Base-by-base conservation (phyloP, 2,113 vertebrate species). In the Sturnus vulgaris region DNA sequence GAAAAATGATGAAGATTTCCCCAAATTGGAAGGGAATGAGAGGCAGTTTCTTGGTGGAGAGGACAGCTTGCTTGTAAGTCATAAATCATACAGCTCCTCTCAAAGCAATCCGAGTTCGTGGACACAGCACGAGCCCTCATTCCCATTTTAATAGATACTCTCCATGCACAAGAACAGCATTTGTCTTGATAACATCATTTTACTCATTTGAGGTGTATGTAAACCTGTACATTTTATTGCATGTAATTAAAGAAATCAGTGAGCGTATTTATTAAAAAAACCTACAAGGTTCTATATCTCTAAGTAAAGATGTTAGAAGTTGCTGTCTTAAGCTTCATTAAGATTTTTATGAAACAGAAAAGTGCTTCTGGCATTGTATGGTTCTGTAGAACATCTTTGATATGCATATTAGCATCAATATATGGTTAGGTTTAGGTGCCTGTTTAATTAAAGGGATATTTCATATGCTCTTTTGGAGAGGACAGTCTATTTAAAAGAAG, bases 311-410 rank as follows among this genome's bases (percentile, higher is more conserved):
- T 88, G 42, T 80, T 88, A 53, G 33, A 90, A 88, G 68, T 40
- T 77, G 75, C 59, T 64, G 42, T 9, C 92, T 94, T 90, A 95
- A 94, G 83, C 79, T 94, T 96, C 79, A 90, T 93, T 95, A 93
- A 83, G 70, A 70, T 86, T 92, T 95, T 81, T 95, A 71, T 94
- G 92, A 69, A 76, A 91, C 88, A 85, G 30, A 76, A 73, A 76
- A 82, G 33, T 75, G 90, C 87, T 94, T 82, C 82, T 88, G 87
- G 92, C 76, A 81, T 92, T 86, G 70, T 68, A 46, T n/a, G 30
- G 24, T 53, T 93, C 76, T 7, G 1, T 19, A 90, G 76, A 59
- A 94, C 79, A 90, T 70, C 50, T 90, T 91, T 92, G 87, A 94
- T 95, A 93, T 78, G 75, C 64, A 30, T 70, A 70, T 88, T 95